Evolutionary conservation across 2,113 vertebrate species (phyloP), one percentile per base, ranked within the genome.

Genomic region (Sylvilagus bachmani): DNA sequence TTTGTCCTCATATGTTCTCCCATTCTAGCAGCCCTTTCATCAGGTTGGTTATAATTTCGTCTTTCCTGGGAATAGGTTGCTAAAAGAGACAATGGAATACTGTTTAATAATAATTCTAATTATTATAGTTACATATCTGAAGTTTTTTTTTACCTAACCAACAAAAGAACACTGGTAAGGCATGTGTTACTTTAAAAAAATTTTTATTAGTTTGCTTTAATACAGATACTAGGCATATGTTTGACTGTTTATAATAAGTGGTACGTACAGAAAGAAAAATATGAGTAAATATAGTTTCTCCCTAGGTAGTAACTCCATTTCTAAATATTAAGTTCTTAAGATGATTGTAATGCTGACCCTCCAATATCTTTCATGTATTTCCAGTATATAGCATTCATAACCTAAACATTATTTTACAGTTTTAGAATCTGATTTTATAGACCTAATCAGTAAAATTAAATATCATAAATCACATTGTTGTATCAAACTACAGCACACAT

Each of bases 1-100:
- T 98, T 98, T 90, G 98, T 98, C 96, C 98, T 98, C 94, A 98
- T 96, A 92, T 98, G 98, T 4, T 99, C 99, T 95, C 98, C 98
- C 95, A 97, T 98, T 98, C 99, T 99, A 84, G 97, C 94, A 77
- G 97, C 97, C 58, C 98, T 98, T 92, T 99, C 98, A 1, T 99
- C 98, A 64, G 97, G 96, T 70, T 98, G 98, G 82, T 98, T 98
- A 95, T 98, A 98, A 94, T 98, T 98, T 78, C 97, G 93, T 96
- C 98, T 98, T 92, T 98, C 98, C 29, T 98, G 98, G 75, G 98
- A 97, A 92, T 98, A 98, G 85, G 96, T 95, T 83, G 98, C 98
- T 99, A 49, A n/a, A 81, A 36, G 53, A 80, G 84, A 91, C n/a
- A 14, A 96, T 58, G 38, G 3, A 55, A 86, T 86, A 29, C 74